phyloP scores from a whole-genome alignment of 2,797 vertebrate species.

The Falco cherrug region DNA sequence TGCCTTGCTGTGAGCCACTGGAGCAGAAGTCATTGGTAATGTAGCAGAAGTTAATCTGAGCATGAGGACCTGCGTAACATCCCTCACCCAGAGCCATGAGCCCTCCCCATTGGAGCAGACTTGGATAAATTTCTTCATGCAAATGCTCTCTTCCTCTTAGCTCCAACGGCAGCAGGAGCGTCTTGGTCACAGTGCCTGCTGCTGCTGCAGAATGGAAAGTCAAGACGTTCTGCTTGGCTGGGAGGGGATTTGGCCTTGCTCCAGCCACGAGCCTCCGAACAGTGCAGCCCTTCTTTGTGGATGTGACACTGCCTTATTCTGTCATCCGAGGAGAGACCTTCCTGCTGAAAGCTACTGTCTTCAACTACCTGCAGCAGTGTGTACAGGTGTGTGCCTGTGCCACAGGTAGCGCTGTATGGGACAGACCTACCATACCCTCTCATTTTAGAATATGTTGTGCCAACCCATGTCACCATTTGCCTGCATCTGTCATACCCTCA shows the following conservation, averaged over 20 bases:
- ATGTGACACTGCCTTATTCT: constrained; percentile 79
- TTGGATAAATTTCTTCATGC: not conserved
- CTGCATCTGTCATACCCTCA: constrained; percentile 34
- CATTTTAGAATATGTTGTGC: not conserved
- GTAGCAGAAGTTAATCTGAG: not conserved
- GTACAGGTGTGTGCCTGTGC: constrained; percentile 77
- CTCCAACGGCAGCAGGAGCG: constrained; percentile 30
- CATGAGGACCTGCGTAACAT: not conserved
- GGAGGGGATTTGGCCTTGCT: constrained; percentile 81
- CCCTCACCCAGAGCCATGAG: not conserved
- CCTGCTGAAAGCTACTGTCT: constrained; percentile 80
- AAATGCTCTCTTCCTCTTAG: constrained; percentile 24
- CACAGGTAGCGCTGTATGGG: not conserved
- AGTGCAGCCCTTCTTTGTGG: constrained; percentile 86
- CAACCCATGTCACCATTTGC: not conserved
- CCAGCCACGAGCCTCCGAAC: constrained; percentile 69
- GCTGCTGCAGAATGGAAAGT: constrained; percentile 64
- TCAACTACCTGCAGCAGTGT: constrained; percentile 84
- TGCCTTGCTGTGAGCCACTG: not conserved
- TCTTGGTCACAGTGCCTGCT: not conserved
- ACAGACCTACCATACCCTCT: not conserved
- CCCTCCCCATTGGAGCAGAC: not conserved
- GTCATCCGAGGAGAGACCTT: constrained; percentile 84
- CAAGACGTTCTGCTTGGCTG: constrained; percentile 51
- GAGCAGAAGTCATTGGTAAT: not conserved